Evolutionary conservation across 2,888 invertebrate species (phyloP), one percentile per base, ranked within the genome.

Genomic region (Spisula solida): DNA sequence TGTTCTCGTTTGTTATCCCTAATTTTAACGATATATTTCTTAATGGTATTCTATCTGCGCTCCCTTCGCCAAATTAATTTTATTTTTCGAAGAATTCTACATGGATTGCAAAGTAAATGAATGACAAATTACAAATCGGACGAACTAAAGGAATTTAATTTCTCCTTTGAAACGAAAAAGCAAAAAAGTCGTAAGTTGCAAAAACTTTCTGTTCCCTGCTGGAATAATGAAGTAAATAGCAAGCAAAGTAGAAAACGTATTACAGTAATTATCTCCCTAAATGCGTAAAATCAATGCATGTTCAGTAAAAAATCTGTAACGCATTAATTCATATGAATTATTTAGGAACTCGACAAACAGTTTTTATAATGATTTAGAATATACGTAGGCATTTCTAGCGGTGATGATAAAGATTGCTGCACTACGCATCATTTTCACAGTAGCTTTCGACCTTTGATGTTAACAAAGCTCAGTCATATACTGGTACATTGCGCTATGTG

Each of bases 21-120:
- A 88, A 88, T 87, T 89, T 91, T 91, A 86, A 88, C 91, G 89
- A 87, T 83, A 81, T 86, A 86, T 89, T 91, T 88, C 89, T 91
- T 86, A 86, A 90, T 91, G 88, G 82, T 82, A 85, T 84, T 83
- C 88, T 83, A 86, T 91, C 88, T 82, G 81, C 89, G 84, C 84
- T 83, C 88, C 83, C 86, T 91, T 89, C 82, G 81, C 79, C 85
- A 90, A 89, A 91, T 91, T 89, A 91, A 91, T 91, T 89, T 89
- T 88, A 87, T 91, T 88, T 89, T 85, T 56, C 83, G 82, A 88
- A 88, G 85, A 79, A 90, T 81, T 75, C 70, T 70, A 75, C 75
- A 75, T 83, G 83, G 51, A 83, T 83, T 83, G 75, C 75, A 51
- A 70, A 70, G 70, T 83, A 83, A 83, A 83, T 75, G 83, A 75